Base-by-base conservation (phyloP, 2,888 invertebrate species). In the Leptopterna dolabrata region DNA sequence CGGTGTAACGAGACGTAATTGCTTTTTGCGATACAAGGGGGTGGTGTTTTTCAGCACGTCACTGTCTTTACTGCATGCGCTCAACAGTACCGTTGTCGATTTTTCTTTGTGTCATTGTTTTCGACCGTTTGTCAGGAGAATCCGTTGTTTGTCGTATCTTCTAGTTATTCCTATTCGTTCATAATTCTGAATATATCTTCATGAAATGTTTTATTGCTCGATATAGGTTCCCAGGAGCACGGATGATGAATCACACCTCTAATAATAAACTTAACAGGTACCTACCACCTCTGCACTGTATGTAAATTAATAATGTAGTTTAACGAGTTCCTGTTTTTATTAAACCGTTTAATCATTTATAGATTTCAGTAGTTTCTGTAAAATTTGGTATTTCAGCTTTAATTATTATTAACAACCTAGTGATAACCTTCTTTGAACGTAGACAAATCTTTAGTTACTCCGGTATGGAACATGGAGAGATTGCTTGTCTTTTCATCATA, bases 231-330 rank as follows among this genome's bases (percentile, higher is more conserved):
- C 91, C 92, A 92, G 92, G 91, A 89, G 90, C 89, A 89, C 91
- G 90, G 91, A 90, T 90, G 90, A 90, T 90, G 90, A 90, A 90
- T 89, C 90, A 90, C 89, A 89, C 90, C 88, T 90, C 91, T 89
- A 90, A 90, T 90, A 90, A 91, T 91, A 93, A 92, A 91, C 91
- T 93, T 89, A 92, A 92, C 93, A 93, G 93, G 93, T 93, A 87
- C 71, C 63, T 63, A 63, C 24, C 85, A 85, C 85, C 27, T 83
- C 70, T 88, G 88, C 86, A 88, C 89, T 88, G 83, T 89, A 80
- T 86, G 86, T 84, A 80, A 84, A 85, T 87, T 36, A 36, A 7
- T 63, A n/a, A 87, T 83, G 78, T 63, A 63, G 63, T 63, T 63
- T 63, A 27, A 63, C 36, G 36, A 2, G 7, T 36, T 36, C 7